Evolutionary conservation across 2,797 vertebrate species (phyloP).

Genomic region (Todus mexicanus): DNA sequence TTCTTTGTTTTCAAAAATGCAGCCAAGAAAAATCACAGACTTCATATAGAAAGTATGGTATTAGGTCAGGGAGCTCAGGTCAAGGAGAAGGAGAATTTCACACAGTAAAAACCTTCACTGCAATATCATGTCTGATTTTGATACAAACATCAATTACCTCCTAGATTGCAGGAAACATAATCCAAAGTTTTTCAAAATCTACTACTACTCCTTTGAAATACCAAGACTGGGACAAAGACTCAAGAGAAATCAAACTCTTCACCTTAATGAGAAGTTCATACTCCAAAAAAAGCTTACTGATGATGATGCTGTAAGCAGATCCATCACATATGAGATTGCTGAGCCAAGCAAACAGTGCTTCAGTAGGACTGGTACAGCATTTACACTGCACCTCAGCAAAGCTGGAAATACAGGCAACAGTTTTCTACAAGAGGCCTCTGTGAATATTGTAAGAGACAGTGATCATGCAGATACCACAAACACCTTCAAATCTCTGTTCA

Average conservation of each 20-base stretch:
- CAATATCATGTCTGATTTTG: not conserved
- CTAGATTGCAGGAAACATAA: not conserved
- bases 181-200: not conserved
- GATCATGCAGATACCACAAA: not conserved
- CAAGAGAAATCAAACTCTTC: not conserved
- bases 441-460: not conserved
- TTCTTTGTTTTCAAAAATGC: not conserved
- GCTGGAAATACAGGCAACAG: not conserved
- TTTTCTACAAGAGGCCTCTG: not conserved
- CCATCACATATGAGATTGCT: not conserved
- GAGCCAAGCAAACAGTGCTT: not conserved
- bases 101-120: not conserved
- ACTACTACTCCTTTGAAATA: not conserved
- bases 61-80: not conserved
- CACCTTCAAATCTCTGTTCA: not conserved
- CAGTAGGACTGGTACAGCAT: not conserved
- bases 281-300: not conserved
- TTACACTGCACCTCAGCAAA: not conserved
- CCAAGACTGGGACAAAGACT: not conserved
- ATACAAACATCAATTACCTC: not conserved
- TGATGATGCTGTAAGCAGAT: fast-evolving
- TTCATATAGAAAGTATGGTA: not conserved
- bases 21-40: not conserved
- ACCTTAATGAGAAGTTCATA: not conserved
- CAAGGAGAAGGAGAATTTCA: not conserved